These are phyloP conservation scores for Megalurothrips usitatus DNA, from an alignment of 2,888 invertebrate genomes.

Conservation along the genomic window DNA sequence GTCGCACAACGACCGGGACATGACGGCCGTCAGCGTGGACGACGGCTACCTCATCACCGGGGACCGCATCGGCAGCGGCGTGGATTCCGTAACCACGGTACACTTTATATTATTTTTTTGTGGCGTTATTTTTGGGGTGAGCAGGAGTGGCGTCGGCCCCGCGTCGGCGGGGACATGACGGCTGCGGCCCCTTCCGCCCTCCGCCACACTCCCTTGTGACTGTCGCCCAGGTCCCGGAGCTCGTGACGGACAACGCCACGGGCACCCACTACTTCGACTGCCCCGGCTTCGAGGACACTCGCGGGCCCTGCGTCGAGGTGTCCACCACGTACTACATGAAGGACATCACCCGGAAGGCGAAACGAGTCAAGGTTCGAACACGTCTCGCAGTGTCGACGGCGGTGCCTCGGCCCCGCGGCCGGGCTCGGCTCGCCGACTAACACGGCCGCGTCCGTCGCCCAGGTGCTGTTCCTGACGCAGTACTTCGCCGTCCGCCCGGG, in stretches of 20 bases:
- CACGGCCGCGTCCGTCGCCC: too few species aligned
- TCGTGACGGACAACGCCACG: slow-evolving; percentile 30
- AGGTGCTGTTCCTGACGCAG: background rate
- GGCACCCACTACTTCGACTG: slow-evolving; percentile 35
- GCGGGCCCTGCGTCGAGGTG: slow-evolving; percentile 40
- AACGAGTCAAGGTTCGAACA: slow-evolving; percentile 39
- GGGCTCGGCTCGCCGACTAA: too few species aligned
- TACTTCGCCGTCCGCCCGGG: slow-evolving; percentile 37
- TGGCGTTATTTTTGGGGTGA: too few species aligned
- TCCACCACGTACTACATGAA: slow-evolving; percentile 42
- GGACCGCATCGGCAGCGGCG: slow-evolving; percentile 9
- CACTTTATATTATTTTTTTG: too few species aligned
- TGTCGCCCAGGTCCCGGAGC: slow-evolving; percentile 28
- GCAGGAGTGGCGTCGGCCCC: too few species aligned
- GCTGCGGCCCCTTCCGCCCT: too few species aligned
- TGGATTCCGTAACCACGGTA: slow-evolving; percentile 27
- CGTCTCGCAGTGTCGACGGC: too few species aligned
- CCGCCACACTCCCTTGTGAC: too few species aligned
- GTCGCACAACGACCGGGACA: slow-evolving; percentile 31
- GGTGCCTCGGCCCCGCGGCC: too few species aligned
- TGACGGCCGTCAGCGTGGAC: slow-evolving; percentile 31
- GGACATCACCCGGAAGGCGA: slow-evolving; percentile 38
- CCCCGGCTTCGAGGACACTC: slow-evolving; percentile 36
- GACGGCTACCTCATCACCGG: slow-evolving; percentile 31
- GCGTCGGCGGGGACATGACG: too few species aligned